These are phyloP conservation scores for Andricus quercusramuli DNA, from an alignment of 2,888 invertebrate species.

Conservation along the genomic window DNA sequence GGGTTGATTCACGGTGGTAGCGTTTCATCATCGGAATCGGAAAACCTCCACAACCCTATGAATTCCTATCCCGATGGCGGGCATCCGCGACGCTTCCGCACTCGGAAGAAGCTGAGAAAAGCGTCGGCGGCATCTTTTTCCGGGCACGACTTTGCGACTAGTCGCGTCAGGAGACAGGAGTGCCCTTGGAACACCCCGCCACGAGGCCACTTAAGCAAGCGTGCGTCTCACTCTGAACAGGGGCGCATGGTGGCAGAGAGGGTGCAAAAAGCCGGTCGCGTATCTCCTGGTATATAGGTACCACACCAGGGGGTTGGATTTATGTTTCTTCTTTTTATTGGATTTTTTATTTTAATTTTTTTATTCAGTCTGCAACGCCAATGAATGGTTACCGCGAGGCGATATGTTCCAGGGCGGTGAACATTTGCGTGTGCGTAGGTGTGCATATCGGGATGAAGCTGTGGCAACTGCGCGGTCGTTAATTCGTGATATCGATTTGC, in stretches of 20 bases:
- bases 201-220: slow-evolving; percentile 73
- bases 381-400: slow-evolving; percentile 24
- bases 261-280: slow-evolving; percentile 54
- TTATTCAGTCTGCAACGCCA: slow-evolving; percentile 4
- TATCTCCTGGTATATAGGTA: slow-evolving; percentile 41
- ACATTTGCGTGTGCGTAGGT: neutral
- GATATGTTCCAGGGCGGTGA: neutral
- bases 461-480: neutral
- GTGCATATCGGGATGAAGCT: neutral
- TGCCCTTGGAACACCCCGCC: slow-evolving; percentile 56
- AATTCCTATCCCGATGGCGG: slow-evolving; percentile 73
- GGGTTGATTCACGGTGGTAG: slow-evolving; percentile 30
- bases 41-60: slow-evolving; percentile 57
- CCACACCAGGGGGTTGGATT: slow-evolving; percentile 47
- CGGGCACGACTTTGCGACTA: slow-evolving; percentile 60
- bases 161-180: slow-evolving; percentile 65
- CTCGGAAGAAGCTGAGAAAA: slow-evolving; percentile 74
- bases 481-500: slow-evolving; percentile 12
- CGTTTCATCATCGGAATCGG: slow-evolving; percentile 30
- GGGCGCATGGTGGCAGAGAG: slow-evolving; percentile 67
- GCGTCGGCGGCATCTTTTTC: slow-evolving; percentile 71
- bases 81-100: slow-evolving; percentile 76
- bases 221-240: slow-evolving; percentile 74
- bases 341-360: slow-evolving; percentile 45
- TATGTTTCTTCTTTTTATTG: slow-evolving; percentile 52